These are phyloP conservation scores for rat (Rattus norvegicus) DNA, from an alignment of 2,113 vertebrate species.

Conservation along the genomic window DNA sequence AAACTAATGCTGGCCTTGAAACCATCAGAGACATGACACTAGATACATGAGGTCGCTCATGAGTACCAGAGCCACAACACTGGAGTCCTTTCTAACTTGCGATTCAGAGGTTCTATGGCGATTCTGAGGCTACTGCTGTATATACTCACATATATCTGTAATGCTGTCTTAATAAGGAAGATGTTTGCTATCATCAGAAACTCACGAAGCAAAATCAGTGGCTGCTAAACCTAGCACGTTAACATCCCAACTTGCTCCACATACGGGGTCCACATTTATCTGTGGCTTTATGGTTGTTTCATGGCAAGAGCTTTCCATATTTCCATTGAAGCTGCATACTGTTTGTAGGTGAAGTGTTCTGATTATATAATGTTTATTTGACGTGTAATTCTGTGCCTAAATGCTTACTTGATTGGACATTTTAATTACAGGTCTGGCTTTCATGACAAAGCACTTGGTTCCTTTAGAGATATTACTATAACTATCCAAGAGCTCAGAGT, in stretches of 20 bases:
- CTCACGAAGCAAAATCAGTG: neutral
- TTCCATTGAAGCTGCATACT: neutral
- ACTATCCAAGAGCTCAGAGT: neutral
- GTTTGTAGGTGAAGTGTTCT: neutral
- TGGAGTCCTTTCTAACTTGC: neutral
- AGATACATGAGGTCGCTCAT: neutral
- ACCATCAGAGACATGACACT: neutral
- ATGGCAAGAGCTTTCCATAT: neutral
- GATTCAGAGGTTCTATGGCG: neutral
- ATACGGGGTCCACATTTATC: neutral
- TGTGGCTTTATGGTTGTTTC: neutral
- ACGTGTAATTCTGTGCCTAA: neutral
- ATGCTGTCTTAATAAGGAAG: neutral
- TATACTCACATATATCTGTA: neutral
- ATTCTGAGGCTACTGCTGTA: neutral
- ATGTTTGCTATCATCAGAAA: neutral
- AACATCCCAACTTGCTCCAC: neutral
- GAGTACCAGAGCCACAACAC: neutral
- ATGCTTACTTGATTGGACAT: neutral
- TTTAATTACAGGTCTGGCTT: neutral
- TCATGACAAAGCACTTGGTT: neutral
- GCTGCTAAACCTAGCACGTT: neutral
- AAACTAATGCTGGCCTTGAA: neutral
- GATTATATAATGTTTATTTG: neutral
- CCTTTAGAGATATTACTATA: neutral